Evolutionary conservation across 2,888 invertebrate genomes (phyloP), one percentile per base, ranked within the genome.

Genomic region (Protodeltote pygarga): DNA sequence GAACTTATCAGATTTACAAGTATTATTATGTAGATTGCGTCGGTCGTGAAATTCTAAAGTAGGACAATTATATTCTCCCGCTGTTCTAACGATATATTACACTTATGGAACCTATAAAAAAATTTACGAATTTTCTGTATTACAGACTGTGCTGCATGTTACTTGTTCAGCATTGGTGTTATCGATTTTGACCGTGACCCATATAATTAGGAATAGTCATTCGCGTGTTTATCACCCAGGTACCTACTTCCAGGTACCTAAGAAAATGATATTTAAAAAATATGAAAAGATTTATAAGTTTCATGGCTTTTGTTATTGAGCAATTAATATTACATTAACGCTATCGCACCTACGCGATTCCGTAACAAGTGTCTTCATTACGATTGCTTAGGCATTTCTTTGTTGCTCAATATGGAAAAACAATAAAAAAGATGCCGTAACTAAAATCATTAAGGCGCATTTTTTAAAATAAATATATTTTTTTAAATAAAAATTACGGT

Each of bases 101-200:
- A n/a, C n/a, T n/a, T n/a, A n/a, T n/a, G n/a, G n/a, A n/a, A n/a
- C n/a, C n/a, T n/a, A n/a, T n/a, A n/a, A n/a, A n/a, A n/a, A n/a
- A n/a, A n/a, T n/a, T n/a, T n/a, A n/a, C n/a, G n/a, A n/a, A n/a
- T n/a, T n/a, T n/a, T n/a, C n/a, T n/a, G n/a, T n/a, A n/a, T n/a
- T n/a, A n/a, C n/a, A n/a, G n/a, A n/a, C 19, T 49, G 16, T 23
- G 31, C 35, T 58, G 42, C 46, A 49, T 47, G 48, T 37, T 27
- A 48, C 24, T 19, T 47, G 16, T 38, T 37, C 44, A 51, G 46
- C 53, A 60, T 33, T 37, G 46, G 41, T 65, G 53, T 47, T 78
- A 77, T 78, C 73, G 73, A 75, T 77, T 79, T 61, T 66, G 72
- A 73, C 81, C 80, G 49, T 83, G 82, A 83, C 82, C 84, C 47